Evolutionary conservation across 2,797 vertebrate species (phyloP).

Genomic region (Zenarchopterus dispar): DNA sequence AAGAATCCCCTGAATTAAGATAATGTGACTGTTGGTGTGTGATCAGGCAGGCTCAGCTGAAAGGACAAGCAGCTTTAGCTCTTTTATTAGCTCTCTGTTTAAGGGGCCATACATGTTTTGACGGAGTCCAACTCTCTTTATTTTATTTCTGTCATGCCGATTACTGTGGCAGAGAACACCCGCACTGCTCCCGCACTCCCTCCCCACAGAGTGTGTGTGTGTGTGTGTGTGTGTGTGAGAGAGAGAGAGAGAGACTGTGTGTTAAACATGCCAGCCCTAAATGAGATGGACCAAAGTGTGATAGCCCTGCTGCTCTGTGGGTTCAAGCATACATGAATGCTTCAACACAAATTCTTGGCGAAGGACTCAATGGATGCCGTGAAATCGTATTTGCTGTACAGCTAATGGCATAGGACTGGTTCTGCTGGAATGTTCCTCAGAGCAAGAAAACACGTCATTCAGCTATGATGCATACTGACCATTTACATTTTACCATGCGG

Average conservation of each 20-base stretch:
- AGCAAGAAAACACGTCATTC: slow-evolving; percentile 68
- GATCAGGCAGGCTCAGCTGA: slow-evolving; percentile 68
- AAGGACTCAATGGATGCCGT: slow-evolving; percentile 77
- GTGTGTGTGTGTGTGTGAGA: slow-evolving; percentile 23
- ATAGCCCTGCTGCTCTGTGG: slow-evolving; percentile 82
- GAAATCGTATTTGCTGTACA: slow-evolving; percentile 75
- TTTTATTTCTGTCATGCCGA: slow-evolving; percentile 89
- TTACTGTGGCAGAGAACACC: slow-evolving; percentile 77
- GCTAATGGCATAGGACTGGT: slow-evolving; percentile 75
- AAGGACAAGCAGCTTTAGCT: slow-evolving; percentile 76
- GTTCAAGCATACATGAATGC: slow-evolving; percentile 73
- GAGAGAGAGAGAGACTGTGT: slow-evolving; percentile 52
- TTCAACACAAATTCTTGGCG: slow-evolving; percentile 75
- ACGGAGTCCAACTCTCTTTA: slow-evolving; percentile 88
- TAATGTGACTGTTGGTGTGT: slow-evolving; percentile 79
- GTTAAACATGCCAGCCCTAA: slow-evolving; percentile 83
- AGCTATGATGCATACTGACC: slow-evolving; percentile 72
- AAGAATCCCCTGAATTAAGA: slow-evolving; percentile 77
- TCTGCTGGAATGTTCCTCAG: slow-evolving; percentile 69
- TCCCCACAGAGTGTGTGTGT: slow-evolving; percentile 22
- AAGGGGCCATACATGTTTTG: slow-evolving; percentile 85
- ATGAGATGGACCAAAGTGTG: slow-evolving; percentile 85
- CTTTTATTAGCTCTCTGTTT: slow-evolving; percentile 78
- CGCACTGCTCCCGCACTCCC: slow-evolving; percentile 46
- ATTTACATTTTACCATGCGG: slow-evolving; percentile 52